Base-by-base conservation (phyloP, 2,797 vertebrate genomes). In the Nyctibius grandis region DNA sequence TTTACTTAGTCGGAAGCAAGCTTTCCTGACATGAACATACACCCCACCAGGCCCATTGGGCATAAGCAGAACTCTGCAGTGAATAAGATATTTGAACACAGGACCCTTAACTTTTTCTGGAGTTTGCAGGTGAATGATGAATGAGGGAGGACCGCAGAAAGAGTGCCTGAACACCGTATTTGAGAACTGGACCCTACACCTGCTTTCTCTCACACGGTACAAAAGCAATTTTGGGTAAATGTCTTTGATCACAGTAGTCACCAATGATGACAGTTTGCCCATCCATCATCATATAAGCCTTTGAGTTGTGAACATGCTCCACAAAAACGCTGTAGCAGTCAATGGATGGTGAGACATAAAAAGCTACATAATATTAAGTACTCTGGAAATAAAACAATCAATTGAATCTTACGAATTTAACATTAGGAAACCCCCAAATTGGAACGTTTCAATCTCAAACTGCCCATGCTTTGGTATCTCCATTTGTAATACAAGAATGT, bases 131-230 rank as follows among this genome's bases (percentile, higher is more conserved):
- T 13, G 33, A 65, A 76, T 29, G 8, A 73, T 44, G 28, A 80
- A 50, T 9, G 40, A 64, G 12, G 15, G 15, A 84, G 42, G n/a
- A 64, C 25, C 47, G 33, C 26, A 78, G 33, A 69, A 78, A 70
- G 72, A 56, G 25, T 26, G 14, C 15, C 23, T 50, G 29, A 79
- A 50, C 18, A 44, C 7, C 0, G 0, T 9, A 20, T 53, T 47
- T 53, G 29, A 85, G 19, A 69, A 44, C 8, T 31, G 26, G 26
- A 25, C 15, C 51, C 44, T 34, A 31, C 15, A 15, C 3, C 12
- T 36, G 12, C 22, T 74, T 61, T 64, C 14, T 60, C n/a, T 45
- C 48, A 56, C 28, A 16, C 1, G 2, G 15, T 15, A 74, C 31
- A 44, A 85, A 77, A 69, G 8, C 18, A 70, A 19, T 20, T 8